Conservation (phyloP, 1,140 invertebrate genomes). For the Daktulosphaira vitifoliae region DNA sequence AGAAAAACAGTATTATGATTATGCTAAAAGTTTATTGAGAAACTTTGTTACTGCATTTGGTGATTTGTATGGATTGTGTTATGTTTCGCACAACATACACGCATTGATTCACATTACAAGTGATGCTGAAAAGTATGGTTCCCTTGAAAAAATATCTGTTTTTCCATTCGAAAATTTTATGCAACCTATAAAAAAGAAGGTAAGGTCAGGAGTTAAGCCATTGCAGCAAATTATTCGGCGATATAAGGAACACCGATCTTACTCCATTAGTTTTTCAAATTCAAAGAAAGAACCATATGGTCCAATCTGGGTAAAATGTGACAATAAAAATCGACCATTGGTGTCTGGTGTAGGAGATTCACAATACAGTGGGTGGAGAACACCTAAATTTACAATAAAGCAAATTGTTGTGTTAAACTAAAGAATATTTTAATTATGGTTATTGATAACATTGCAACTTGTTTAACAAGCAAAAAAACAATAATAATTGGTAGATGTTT, state of each 20-base stretch:
- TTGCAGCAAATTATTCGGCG: background rate
- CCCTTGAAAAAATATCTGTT: background rate
- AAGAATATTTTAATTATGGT: background rate
- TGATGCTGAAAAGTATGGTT: background rate
- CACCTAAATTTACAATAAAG: background rate
- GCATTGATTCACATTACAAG: background rate
- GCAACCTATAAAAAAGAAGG: background rate
- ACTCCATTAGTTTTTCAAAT: background rate
- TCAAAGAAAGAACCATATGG: background rate
- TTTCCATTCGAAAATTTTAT: background rate
- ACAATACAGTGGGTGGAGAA: background rate
- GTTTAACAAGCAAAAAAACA: background rate
- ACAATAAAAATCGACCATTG: background rate
- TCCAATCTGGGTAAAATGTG: background rate
- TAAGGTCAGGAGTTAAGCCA: background rate
- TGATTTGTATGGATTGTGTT: background rate
- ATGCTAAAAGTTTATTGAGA: background rate
- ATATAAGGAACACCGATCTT: background rate
- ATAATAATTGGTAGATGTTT: background rate
- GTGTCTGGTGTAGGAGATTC: no score
- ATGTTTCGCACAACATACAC: slow-evolving; percentile 1
- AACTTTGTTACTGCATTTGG: background rate
- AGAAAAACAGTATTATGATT: background rate
- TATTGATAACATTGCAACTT: slow-evolving; percentile 2
- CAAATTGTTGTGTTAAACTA: background rate